Evolutionary conservation across 1,140 invertebrate species (phyloP), one percentile per base, ranked within the genome.

Genomic region (Leptinotarsa texana): DNA sequence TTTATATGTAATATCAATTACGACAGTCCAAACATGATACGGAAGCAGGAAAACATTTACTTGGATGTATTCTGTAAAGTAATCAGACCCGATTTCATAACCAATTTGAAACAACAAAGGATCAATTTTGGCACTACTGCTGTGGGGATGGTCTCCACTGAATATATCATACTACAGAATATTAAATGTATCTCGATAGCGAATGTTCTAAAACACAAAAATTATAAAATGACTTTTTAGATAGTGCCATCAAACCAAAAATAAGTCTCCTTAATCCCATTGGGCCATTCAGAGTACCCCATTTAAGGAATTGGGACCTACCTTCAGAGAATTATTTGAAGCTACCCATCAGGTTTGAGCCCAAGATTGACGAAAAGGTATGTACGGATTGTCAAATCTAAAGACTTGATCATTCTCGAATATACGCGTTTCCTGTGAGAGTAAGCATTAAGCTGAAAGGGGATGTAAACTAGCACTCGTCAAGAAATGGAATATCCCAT

Each of bases 41-140:
- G 73, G 61, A 51, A 63, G 22, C 22, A 48, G 18, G 82, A 82
- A 71, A 75, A 47, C 33, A 48, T 83, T 13, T 77, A 77, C 69
- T 69, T 83, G 22, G 73, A 77, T 15, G 81, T 78, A 0, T 24
- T 48, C 27, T 82, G 81, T 65, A 78, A 69, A 69, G 80, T 82
- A 3, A 68, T 80, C 11, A 72, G 71, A 63, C 82, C 82, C 2
- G 73, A 75, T 57, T 82, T 83, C 69, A 79, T 78, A 22, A 76
- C 76, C n/a, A 78, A 82, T 67, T 75, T 82, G 22, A 80, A 76
- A 17, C 66, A 63, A 27, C 80, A 82, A 73, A 75, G 78, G 6
- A 69, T 83, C 27, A 79, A 82, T 70, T 82, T 83, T 77, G 81
- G 82, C 0, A 48, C 51, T 4, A 74, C 79, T 13, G 33, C 72